phyloP scores from a whole-genome alignment of 1,140 invertebrate species.

The Ganaspis sp. region DNA sequence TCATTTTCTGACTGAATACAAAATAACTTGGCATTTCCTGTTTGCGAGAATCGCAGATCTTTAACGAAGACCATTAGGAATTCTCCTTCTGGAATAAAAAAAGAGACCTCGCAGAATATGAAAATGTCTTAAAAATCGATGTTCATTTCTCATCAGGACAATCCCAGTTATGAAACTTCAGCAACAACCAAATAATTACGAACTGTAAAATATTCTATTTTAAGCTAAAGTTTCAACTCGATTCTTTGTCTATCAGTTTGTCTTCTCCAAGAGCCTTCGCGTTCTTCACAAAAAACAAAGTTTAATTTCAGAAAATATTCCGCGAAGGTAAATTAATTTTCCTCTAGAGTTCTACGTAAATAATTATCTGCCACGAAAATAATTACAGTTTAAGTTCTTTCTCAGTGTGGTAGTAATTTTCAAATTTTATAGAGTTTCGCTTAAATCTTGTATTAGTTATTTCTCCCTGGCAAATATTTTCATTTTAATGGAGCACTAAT shows the following conservation, averaged over 20 bases:
- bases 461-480: not conserved
- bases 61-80: slow-evolving; percentile 9
- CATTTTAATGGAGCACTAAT: not conserved
- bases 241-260: slow-evolving; percentile 7
- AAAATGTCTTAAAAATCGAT: not conserved
- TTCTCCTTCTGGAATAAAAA: not conserved
- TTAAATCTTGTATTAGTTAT: not conserved
- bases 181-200: not conserved
- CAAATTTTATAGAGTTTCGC: not conserved
- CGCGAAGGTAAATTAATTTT: not conserved
- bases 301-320: not conserved
- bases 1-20: not conserved
- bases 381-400: not conserved
- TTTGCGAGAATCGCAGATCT: not conserved
- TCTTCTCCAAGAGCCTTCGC: not conserved
- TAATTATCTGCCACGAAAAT: not conserved
- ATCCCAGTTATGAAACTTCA: not conserved
- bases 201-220: not conserved
- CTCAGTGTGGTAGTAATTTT: not conserved
- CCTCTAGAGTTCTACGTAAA: not conserved
- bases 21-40: slow-evolving; percentile 15
- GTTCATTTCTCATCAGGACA: not conserved
- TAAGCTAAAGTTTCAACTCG: not conserved
- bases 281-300: not conserved
- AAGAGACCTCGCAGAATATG: not conserved